Percentiles rank a stretch among this genome's conserved stretches.
Conservation (phyloP, 2,888 invertebrate genomes). For the Limnephilus rhombicus region DNA sequence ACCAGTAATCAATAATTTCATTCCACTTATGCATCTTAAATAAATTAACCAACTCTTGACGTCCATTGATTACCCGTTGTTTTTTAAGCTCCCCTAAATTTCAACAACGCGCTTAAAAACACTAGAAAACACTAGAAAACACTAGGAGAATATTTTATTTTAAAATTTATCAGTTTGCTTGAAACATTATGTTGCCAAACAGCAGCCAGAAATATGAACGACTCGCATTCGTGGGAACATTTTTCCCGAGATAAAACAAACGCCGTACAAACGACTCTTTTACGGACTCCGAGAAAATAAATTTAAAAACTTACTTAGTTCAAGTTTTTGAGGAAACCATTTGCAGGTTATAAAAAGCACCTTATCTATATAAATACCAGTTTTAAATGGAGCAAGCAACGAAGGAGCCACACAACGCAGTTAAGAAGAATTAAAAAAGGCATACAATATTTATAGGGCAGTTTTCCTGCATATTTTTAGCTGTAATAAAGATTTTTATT, state of each 20-base stretch:
- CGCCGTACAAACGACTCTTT: slow-evolving; percentile 27
- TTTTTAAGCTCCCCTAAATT: background rate
- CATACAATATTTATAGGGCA: background rate
- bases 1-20: no score
- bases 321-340: slow-evolving; percentile 10
- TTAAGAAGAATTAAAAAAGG: background rate
- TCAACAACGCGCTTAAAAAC: background rate
- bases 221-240: background rate
- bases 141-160: background rate
- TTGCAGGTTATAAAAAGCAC: slow-evolving; percentile 20
- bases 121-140: background rate
- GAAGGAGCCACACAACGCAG: background rate
- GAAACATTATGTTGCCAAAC: slow-evolving; percentile 1
- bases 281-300: slow-evolving; percentile 34
- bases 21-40: no score
- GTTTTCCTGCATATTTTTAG: slow-evolving; percentile 21
- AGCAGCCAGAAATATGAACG: slow-evolving; percentile 10
- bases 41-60: no score
- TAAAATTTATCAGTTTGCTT: background rate
- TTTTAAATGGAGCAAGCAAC: background rate
- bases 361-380: slow-evolving; percentile 36
- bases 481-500: slow-evolving; percentile 9
- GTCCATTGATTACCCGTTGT: background rate
- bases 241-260: slow-evolving; percentile 14
- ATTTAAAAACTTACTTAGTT: slow-evolving; percentile 20